phyloP scores from a whole-genome alignment of 2,113 vertebrate species.

The Vulpes vulpes region DNA sequence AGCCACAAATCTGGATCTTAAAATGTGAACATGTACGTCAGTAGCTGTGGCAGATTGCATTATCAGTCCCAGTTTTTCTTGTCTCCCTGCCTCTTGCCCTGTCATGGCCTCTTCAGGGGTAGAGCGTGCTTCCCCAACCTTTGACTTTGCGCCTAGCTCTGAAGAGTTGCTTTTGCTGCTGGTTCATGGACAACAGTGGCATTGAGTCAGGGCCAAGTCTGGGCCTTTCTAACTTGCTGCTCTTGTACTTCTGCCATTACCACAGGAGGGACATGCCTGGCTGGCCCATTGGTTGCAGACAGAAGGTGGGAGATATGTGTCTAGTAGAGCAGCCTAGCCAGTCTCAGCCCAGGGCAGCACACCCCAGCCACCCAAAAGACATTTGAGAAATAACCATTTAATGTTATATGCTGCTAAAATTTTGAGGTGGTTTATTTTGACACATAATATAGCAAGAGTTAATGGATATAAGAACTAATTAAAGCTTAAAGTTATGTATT shows the following conservation, averaged over 20 bases:
- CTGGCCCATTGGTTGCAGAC: background rate
- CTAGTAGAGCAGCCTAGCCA: background rate
- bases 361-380: background rate
- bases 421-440: background rate
- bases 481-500: background rate
- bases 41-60: background rate
- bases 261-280: too few species aligned
- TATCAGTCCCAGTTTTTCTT: background rate
- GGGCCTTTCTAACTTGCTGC: background rate
- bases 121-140: background rate
- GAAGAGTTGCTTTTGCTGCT: background rate
- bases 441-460: background rate
- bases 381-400: background rate
- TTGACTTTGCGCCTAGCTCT: background rate
- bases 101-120: background rate
- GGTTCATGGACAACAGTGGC: background rate
- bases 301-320: background rate
- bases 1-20: background rate
- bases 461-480: background rate
- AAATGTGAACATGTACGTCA: background rate
- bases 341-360: background rate
- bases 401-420: background rate
- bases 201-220: background rate
- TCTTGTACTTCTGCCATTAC: background rate
- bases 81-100: background rate